Conservation (phyloP, 2,888 invertebrate genomes). For the Pinctada fucata region DNA sequence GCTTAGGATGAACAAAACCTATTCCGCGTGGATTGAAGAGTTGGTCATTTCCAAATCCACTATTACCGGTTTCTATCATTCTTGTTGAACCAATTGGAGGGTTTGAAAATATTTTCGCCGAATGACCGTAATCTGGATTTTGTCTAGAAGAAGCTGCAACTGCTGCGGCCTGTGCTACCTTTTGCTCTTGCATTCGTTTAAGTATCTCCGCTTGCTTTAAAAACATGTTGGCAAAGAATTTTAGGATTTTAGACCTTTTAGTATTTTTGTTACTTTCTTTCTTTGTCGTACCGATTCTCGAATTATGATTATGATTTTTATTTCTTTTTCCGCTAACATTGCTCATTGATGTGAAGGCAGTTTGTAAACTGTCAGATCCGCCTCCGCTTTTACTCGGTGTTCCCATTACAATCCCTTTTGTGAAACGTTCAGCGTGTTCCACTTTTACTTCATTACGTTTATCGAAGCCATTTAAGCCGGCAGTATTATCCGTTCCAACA, state of each 20-base stretch:
- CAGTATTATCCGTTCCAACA: neutral
- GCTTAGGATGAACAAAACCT: neutral
- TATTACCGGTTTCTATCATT: neutral
- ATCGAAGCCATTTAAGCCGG: no score
- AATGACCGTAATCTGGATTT: neutral
- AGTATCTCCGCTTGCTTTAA: slow-evolving; percentile 13
- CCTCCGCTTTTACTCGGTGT: no score
- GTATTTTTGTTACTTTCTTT: neutral
- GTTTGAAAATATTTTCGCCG: neutral
- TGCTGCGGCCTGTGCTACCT: neutral
- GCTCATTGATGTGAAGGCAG: neutral
- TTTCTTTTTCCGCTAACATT: no score
- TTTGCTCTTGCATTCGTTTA: neutral
- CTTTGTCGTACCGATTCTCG: neutral
- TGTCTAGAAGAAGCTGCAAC: neutral
- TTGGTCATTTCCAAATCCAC: neutral
- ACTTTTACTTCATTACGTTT: no score
- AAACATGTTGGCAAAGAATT: slow-evolving; percentile 11
- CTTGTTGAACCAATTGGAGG: neutral
- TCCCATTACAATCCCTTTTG: no score
- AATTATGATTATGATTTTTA: no score
- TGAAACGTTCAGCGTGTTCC: no score
- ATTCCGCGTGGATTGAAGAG: neutral
- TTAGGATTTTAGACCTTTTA: neutral
- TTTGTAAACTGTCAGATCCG: no score